phyloP scores from a whole-genome alignment of 1,140 invertebrate species.

The Trigoniulus corallinus region DNA sequence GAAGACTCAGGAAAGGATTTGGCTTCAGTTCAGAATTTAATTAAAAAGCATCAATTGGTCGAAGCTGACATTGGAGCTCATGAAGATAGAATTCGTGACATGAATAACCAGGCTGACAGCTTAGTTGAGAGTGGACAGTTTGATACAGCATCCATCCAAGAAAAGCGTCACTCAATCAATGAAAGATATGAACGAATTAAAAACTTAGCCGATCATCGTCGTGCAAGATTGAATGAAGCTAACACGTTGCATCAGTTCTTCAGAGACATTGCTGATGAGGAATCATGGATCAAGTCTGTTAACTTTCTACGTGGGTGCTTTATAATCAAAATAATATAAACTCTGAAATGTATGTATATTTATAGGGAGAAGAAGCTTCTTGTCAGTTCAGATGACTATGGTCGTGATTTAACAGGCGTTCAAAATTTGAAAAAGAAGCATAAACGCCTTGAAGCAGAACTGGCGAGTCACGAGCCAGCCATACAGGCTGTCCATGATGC shows the following conservation, averaged over 20 bases:
- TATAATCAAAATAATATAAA: neutral
- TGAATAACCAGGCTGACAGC: conserved; percentile 86
- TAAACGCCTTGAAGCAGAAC: conserved; percentile 87
- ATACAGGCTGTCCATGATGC: conserved; percentile 94
- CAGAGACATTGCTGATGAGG: conserved; percentile 97
- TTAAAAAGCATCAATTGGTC: conserved; percentile 97
- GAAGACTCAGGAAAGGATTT: conserved; percentile 98
- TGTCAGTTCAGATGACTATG: conserved; percentile 95
- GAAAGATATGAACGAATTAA: conserved; percentile 84
- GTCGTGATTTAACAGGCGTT: conserved; percentile 90
- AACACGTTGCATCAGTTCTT: conserved; percentile 99
- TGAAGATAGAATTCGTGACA: conserved; percentile 89
- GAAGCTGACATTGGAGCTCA: conserved; percentile 93
- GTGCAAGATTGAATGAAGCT: conserved; percentile 79
- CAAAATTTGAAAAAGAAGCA: conserved; percentile 98
- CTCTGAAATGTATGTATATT: too few relatives aligned
- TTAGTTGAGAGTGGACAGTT: conserved; percentile 89
- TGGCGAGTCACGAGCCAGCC: conserved; percentile 88
- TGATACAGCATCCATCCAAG: conserved; percentile 79
- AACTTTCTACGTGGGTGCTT: neutral
- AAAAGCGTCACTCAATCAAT: conserved; percentile 82
- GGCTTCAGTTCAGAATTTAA: conserved; percentile 94
- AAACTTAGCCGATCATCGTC: conserved; percentile 75
- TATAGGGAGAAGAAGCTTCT: conserved; percentile 87
- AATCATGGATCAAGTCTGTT: conserved; percentile 93